These are phyloP conservation scores for Isurus oxyrinchus DNA, from an alignment of 2,113 vertebrate genomes.

Conservation along the genomic window DNA sequence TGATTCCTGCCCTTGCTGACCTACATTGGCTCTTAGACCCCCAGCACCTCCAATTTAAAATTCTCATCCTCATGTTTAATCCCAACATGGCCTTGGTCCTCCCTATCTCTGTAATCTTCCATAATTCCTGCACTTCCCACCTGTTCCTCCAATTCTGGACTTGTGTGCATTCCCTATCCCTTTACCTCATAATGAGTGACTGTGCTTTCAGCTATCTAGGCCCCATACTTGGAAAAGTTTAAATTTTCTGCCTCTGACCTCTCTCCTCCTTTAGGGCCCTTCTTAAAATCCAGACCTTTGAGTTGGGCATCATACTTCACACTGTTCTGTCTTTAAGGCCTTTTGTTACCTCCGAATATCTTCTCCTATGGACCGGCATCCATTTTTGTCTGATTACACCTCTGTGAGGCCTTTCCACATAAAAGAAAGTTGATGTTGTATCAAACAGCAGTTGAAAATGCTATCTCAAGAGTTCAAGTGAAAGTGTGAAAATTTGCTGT, in stretches of 20 bases:
- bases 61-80: too few species aligned
- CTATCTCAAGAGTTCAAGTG: neutral
- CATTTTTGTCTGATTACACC: neutral
- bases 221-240: neutral
- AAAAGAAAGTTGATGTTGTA: neutral
- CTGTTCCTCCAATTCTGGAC: neutral
- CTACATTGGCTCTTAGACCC: too few species aligned
- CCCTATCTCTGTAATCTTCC: too few species aligned
- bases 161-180: neutral
- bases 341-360: neutral
- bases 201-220: neutral
- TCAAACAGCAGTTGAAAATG: neutral
- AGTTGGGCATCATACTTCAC: too few species aligned
- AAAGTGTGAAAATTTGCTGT: neutral
- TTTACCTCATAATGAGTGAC: neutral
- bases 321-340: too few species aligned
- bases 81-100: too few species aligned
- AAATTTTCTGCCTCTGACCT: neutral
- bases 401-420: neutral
- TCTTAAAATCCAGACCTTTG: neutral
- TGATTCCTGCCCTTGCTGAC: too few species aligned
- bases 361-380: neutral
- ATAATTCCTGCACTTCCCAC: neutral
- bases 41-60: too few species aligned
- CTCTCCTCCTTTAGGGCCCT: neutral